Evolutionary conservation across 2,888 invertebrate species (phyloP).

Genomic region (Smittia sp.): DNA sequence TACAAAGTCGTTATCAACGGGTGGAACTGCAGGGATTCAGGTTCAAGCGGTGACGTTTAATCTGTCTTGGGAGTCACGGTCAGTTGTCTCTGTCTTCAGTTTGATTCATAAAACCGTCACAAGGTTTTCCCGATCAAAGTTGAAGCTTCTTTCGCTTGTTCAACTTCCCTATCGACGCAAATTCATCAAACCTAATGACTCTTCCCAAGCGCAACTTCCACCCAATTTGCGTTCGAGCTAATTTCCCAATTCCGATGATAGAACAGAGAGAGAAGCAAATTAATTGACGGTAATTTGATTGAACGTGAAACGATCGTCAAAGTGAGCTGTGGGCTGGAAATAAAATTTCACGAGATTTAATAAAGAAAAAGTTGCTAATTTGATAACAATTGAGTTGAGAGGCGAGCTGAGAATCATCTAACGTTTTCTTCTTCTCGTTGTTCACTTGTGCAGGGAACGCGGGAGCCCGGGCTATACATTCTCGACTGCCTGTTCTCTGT

Average conservation of each 20-base stretch:
- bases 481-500: conserved; percentile 85
- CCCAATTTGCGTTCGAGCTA: not conserved
- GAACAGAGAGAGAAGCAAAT: not conserved
- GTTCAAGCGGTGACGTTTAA: too few species aligned
- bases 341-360: not conserved
- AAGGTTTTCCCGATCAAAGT: too few species aligned
- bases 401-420: not conserved
- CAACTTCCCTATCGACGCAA: too few species aligned
- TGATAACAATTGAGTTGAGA: conserved; percentile 6
- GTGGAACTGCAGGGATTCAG: too few species aligned
- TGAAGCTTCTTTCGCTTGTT: too few species aligned
- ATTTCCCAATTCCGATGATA: not conserved
- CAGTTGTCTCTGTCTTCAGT: too few species aligned
- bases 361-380: not conserved
- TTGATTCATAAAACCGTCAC: too few species aligned
- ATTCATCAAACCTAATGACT: too few species aligned
- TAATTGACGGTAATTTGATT: conserved; percentile 18
- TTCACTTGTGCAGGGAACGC: conserved; percentile 62
- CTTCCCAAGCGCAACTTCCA: not conserved
- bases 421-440: not conserved
- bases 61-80: too few species aligned
- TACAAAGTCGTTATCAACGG: too few species aligned
- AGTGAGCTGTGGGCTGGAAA: not conserved
- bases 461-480: conserved; percentile 69
- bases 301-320: not conserved